Conservation (phyloP, 2,113 vertebrate genomes). For the Barbus barbus region DNA sequence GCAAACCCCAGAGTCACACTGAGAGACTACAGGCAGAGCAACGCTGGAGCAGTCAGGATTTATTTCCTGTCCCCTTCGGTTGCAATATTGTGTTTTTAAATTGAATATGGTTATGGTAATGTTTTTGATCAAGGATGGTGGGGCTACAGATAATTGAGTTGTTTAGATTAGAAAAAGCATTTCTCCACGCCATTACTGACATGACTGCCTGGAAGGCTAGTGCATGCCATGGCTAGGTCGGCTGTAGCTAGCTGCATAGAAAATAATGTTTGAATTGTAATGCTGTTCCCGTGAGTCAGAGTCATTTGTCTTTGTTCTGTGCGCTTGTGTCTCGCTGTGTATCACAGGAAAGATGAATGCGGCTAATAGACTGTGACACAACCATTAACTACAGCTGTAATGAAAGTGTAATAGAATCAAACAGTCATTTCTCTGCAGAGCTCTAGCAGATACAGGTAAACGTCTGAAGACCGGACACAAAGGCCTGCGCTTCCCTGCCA, state of each 20-base stretch:
- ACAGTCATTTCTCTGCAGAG: slow-evolving; percentile 68
- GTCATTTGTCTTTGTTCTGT: slow-evolving; percentile 77
- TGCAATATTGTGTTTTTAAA: slow-evolving; percentile 47
- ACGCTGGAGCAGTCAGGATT: slow-evolving; percentile 32
- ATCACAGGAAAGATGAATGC: slow-evolving; percentile 79
- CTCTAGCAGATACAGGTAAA: slow-evolving; percentile 69
- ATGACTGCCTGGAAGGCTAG: slow-evolving; percentile 33
- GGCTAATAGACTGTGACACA: slow-evolving; percentile 81
- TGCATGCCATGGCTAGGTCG: background rate
- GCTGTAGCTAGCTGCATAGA: slow-evolving; percentile 37
- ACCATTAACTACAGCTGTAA: slow-evolving; percentile 82
- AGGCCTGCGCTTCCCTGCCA: slow-evolving; percentile 3
- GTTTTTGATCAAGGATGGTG: slow-evolving; percentile 55
- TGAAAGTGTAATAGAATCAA: slow-evolving; percentile 80
- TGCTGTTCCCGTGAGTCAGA: slow-evolving; percentile 60
- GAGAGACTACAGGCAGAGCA: slow-evolving; percentile 32
- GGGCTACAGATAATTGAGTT: slow-evolving; percentile 53
- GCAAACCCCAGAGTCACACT: slow-evolving; percentile 43
- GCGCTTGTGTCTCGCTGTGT: slow-evolving; percentile 73
- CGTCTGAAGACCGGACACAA: slow-evolving; percentile 68
- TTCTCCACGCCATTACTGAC: slow-evolving; percentile 48
- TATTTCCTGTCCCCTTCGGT: slow-evolving; percentile 47
- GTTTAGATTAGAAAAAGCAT: slow-evolving; percentile 60
- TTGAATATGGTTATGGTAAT: slow-evolving; percentile 55
- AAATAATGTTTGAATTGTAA: slow-evolving; percentile 63